Percentiles rank a stretch among this genome's conserved stretches.
phyloP scores from a whole-genome alignment of 1,140 invertebrate species.

The Aleiodes sp. region DNA sequence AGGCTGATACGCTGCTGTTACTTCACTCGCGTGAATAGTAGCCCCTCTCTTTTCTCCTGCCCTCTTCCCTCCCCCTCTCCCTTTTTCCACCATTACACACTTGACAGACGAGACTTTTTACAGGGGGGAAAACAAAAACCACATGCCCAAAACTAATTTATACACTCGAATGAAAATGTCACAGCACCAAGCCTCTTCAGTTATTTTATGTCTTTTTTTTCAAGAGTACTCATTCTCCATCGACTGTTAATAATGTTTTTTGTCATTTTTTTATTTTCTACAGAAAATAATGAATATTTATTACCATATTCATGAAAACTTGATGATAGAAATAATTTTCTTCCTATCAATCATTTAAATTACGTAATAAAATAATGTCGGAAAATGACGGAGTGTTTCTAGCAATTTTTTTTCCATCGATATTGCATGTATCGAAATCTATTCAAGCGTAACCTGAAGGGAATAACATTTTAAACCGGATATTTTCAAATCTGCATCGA shows the following conservation, averaged over 20 bases:
- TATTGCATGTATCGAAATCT: not conserved
- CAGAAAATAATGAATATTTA: no score
- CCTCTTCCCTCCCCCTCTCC: not conserved
- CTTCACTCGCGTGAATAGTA: not conserved
- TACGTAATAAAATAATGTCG: no score
- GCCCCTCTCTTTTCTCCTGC: no score
- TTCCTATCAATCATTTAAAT: no score
- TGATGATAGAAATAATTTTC: no score
- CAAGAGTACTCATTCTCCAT: not conserved
- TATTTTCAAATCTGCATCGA: not conserved
- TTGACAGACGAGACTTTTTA: conserved; percentile 4
- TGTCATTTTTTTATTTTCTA: no score
- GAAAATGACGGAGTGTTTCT: no score
- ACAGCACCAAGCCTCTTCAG: not conserved
- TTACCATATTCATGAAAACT: no score
- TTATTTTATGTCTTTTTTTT: not conserved
- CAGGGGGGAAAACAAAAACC: not conserved
- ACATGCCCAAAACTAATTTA: not conserved
- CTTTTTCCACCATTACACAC: not conserved
- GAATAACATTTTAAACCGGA: not conserved
- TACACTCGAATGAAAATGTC: not conserved
- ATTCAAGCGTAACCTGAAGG: not conserved
- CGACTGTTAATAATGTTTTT: no score
- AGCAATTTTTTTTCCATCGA: not conserved
- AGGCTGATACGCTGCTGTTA: conserved; percentile 9